These are phyloP conservation scores for Hemichromis elongatus DNA, from an alignment of 2,113 vertebrate genomes.

Conservation along the genomic window DNA sequence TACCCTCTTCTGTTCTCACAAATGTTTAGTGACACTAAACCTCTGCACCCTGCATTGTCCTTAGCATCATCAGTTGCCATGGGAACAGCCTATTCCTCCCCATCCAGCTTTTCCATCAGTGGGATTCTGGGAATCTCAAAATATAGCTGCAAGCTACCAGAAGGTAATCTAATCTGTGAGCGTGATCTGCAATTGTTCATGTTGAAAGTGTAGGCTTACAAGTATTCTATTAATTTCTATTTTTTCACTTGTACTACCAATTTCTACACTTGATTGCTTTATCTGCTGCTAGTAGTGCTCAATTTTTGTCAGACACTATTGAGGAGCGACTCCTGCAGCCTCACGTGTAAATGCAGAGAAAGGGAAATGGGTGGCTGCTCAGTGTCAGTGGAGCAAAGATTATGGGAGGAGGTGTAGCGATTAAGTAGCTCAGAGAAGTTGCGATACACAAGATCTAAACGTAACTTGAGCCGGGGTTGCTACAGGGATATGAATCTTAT, in stretches of 20 bases:
- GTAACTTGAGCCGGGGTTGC: neutral
- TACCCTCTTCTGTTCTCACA: neutral
- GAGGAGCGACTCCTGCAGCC: accelerated
- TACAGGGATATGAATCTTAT: neutral
- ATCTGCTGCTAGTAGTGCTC: neutral
- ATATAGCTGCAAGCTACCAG: neutral
- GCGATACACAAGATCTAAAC: neutral
- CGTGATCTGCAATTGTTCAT: neutral
- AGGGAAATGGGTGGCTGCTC: neutral
- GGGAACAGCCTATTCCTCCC: neutral
- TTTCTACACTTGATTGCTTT: neutral
- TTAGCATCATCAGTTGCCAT: neutral
- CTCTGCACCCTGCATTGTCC: conserved; percentile 1
- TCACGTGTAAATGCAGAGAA: neutral
- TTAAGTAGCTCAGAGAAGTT: neutral
- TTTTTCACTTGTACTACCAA: neutral
- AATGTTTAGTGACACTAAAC: neutral
- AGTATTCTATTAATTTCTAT: neutral
- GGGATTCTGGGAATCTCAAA: conserved; percentile 71
- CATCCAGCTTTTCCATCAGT: conserved; percentile 73
- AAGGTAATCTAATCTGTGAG: conserved; percentile 6
- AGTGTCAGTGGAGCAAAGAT: neutral
- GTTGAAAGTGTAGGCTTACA: neutral
- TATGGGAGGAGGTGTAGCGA: neutral
- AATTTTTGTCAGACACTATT: neutral